Evolutionary conservation across 23 tunicate genomes (phyloP).

Genomic region (Oikopleura dioica): DNA sequence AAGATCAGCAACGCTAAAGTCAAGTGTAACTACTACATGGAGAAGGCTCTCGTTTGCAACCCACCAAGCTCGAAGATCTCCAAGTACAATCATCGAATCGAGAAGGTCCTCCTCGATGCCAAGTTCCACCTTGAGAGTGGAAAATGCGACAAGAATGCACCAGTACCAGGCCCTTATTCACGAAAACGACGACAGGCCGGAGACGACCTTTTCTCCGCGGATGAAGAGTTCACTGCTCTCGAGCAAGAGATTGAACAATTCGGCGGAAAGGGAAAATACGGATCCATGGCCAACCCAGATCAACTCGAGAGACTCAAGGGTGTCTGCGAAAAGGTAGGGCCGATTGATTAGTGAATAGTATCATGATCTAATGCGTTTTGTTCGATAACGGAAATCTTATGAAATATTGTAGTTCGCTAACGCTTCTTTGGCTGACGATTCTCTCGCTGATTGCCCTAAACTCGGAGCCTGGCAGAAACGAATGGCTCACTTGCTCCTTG

Average conservation of each 20-base stretch:
- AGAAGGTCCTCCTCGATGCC: background rate
- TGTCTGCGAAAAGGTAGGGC: too few relatives aligned
- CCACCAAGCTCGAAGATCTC: background rate
- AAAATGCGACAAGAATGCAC: background rate
- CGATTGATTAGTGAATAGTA: too few relatives aligned
- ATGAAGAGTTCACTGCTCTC: background rate
- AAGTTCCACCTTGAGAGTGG: background rate
- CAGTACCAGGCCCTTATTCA: background rate
- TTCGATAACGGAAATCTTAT: too few relatives aligned
- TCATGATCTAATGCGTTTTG: too few relatives aligned
- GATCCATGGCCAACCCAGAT: too few relatives aligned
- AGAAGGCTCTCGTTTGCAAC: background rate
- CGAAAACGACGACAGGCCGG: background rate
- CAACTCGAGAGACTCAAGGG: too few relatives aligned
- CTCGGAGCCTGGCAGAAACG: too few relatives aligned
- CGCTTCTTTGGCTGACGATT: too few relatives aligned
- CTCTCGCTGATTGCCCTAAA: too few relatives aligned
- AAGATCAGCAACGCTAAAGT: background rate
- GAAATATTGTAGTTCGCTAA: too few relatives aligned
- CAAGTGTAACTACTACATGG: background rate
- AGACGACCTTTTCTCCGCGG: background rate
- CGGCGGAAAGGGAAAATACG: too few relatives aligned
- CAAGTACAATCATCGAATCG: constrained; percentile 2
- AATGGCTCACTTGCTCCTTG: too few relatives aligned
- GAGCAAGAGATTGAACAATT: background rate